Evolutionary conservation across 2,113 vertebrate species (phyloP).

Genomic region (Etheostoma cragini): DNA sequence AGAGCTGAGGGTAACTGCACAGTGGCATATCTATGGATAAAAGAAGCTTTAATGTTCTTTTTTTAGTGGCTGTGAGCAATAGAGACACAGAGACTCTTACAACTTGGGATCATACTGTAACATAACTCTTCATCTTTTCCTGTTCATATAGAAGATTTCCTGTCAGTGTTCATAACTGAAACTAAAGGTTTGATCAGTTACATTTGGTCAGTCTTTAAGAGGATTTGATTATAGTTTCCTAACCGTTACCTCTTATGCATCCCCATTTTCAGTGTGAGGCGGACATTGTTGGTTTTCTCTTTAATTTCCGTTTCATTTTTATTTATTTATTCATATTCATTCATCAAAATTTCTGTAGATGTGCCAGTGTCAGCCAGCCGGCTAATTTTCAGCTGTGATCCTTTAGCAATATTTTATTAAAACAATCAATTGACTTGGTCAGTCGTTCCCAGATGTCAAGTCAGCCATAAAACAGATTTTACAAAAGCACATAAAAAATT

Average conservation of each 20-base stretch:
- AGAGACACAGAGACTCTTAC: not conserved
- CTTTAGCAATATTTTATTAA: too few relatives aligned
- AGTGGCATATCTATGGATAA: not conserved
- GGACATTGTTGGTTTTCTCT: conserved; percentile 13
- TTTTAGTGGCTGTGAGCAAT: not conserved
- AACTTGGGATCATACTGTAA: not conserved
- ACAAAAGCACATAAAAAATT: too few relatives aligned
- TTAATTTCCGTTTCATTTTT: not conserved
- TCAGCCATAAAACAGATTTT: too few relatives aligned
- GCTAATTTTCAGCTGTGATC: too few relatives aligned
- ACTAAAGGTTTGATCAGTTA: not conserved
- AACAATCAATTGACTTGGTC: too few relatives aligned
- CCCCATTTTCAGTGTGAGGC: not conserved
- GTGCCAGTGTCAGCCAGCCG: too few relatives aligned
- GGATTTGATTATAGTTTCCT: too few relatives aligned
- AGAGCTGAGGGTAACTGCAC: not conserved
- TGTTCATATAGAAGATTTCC: conserved; percentile 3
- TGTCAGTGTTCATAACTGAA: conserved; percentile 16
- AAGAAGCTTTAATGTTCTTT: not conserved
- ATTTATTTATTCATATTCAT: too few relatives aligned
- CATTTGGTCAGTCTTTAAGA: conserved; percentile 16
- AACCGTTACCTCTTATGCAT: conserved; percentile 3
- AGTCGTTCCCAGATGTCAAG: too few relatives aligned
- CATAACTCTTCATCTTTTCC: conserved; percentile 4
- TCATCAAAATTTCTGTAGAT: too few relatives aligned